phyloP scores from a whole-genome alignment of 2,797 vertebrate species.

The Eremophila alpestris region DNA sequence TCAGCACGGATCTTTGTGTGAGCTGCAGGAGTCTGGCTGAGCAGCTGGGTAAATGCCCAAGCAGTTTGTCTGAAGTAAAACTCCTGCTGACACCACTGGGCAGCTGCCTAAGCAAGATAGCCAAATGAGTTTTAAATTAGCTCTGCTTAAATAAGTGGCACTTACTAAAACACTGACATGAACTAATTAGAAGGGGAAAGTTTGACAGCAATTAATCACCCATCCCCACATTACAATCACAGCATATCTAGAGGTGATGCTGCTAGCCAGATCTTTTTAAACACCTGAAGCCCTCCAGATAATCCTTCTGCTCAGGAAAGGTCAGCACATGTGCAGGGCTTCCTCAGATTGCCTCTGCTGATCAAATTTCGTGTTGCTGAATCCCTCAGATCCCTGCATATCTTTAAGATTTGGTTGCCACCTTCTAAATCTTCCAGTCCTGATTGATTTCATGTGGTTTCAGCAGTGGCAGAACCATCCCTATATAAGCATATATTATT shows the following conservation, averaged over 20 bases:
- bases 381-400: background rate
- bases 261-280: background rate
- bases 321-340: background rate
- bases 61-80: background rate
- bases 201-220: background rate
- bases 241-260: background rate
- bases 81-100: background rate
- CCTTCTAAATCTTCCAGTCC: background rate
- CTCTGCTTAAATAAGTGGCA: background rate
- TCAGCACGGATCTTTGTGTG: background rate
- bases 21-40: background rate
- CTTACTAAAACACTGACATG: background rate
- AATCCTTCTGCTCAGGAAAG: background rate
- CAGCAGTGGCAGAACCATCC: background rate
- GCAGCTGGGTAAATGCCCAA: background rate
- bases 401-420: background rate
- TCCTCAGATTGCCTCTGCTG: background rate
- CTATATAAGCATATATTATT: background rate
- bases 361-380: background rate
- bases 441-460: background rate
- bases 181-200: background rate
- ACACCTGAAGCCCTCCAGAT: background rate
- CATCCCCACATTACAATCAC: background rate
- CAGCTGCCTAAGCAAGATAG: background rate
- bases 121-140: background rate